Base-by-base conservation (phyloP, 2,113 vertebrate genomes). In the Panthera uncia region DNA sequence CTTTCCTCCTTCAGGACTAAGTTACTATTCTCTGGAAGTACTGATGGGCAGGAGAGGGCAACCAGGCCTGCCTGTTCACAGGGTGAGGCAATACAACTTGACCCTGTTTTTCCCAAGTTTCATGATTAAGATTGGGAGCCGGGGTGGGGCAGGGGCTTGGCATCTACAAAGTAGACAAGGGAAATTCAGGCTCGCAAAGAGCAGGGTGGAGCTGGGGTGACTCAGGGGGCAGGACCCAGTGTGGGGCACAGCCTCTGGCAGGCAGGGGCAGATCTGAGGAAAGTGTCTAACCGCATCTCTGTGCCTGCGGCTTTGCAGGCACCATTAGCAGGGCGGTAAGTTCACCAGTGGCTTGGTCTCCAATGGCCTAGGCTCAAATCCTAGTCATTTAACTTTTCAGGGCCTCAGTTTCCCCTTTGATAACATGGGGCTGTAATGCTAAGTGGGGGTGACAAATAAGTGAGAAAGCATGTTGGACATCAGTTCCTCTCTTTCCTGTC, bases 141-240 rank as follows among this genome's bases (percentile, higher is more conserved):
- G 11, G 76, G 92, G 92, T 82, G 85, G 36, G 73, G 66, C 66
- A 33, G 6, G 61, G 61, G 36, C 87, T 93, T 97, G 94, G 92
- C 74, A 11, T 45, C 2, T 7, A 38, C 78, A 23, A 81, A 45
- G 66, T 23, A 38, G 31, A 80, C 7, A 3, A 45, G 71, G 48
- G 79, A 83, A 74, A 88, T 29, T 21, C 0, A 12, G 83, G 52
- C 21, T 96, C 38, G 16, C 15, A 27, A 52, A 93, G 81, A 14
- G 61, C 83, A 92, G n/a, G 92, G 92, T 93, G 86, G 86, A 68
- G 61, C 29, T 41, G 82, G 45, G 63, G 81, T 89, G 92, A 96
- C 74, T 96, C 82, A 96, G 71, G 31, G 27, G 79, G 90, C 55
- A 85, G 89, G 89, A 69, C 50, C 50, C 52, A 11, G 68, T 80